phyloP scores from a whole-genome alignment of 2,888 invertebrate species.

The Tipula lateralis region DNA sequence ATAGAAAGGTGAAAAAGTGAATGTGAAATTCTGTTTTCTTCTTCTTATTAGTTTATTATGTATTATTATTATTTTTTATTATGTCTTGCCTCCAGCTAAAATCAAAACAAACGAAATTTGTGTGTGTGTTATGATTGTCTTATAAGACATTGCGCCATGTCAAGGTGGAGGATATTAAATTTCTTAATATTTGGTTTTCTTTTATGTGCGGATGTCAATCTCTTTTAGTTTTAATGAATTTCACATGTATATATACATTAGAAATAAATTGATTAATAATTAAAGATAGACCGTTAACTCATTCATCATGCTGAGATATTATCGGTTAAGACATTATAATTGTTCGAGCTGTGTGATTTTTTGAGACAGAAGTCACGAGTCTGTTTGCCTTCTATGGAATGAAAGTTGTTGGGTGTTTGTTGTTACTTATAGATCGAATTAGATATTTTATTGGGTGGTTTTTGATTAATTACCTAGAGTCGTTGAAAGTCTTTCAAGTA shows the following conservation, averaged over 20 bases:
- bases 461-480: neutral
- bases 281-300: neutral
- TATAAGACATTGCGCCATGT: neutral
- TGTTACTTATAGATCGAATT: neutral
- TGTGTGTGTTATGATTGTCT: too few species aligned
- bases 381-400: too few species aligned
- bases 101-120: neutral
- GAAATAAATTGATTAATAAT: neutral
- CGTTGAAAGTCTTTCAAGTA: neutral
- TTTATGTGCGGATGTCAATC: neutral
- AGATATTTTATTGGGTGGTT: neutral
- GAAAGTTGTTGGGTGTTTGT: constrained; percentile 6
- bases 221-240: neutral
- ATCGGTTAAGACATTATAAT: neutral
- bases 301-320: neutral
- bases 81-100: neutral
- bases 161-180: neutral
- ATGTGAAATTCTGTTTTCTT: neutral
- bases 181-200: neutral
- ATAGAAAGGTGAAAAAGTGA: neutral
- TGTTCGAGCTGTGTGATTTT: neutral
- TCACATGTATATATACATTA: neutral
- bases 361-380: neutral
- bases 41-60: neutral
- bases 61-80: neutral